A percentile compares a stretch with the other conserved stretches of the same genome.
Conservation (phyloP, 2,113 vertebrate species). For the Carlito syrichta region DNA sequence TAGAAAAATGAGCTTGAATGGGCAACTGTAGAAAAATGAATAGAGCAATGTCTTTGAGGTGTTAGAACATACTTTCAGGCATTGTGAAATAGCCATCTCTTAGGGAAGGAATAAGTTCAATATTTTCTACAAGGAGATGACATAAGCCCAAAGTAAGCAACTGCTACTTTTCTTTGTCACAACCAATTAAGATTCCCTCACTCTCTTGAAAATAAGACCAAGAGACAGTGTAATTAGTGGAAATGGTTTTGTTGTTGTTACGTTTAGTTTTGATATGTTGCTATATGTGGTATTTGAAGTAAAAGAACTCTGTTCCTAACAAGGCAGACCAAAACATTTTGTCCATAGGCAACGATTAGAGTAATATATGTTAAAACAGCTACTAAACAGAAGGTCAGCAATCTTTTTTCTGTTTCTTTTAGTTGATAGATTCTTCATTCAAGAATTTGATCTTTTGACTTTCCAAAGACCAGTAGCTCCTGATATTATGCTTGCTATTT, state of each 20-base stretch:
- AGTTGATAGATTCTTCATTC: conserved; percentile 16
- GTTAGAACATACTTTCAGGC: neutral
- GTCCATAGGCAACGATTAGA: neutral
- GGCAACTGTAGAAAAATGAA: neutral
- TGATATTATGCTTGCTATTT: neutral
- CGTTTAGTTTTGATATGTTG: neutral
- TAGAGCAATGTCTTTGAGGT: conserved; percentile 6
- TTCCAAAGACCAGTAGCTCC: neutral
- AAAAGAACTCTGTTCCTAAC: neutral
- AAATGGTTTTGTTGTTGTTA: neutral
- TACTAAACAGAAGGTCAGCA: neutral
- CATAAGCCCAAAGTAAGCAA: neutral
- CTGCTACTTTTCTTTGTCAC: neutral
- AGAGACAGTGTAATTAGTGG: neutral
- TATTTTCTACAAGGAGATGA: neutral
- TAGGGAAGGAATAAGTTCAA: neutral
- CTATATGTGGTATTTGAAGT: neutral
- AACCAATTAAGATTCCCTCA: neutral
- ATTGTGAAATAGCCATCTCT: neutral
- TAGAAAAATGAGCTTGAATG: conserved; percentile 1
- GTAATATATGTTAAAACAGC: neutral
- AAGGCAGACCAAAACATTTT: neutral
- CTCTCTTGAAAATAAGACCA: neutral
- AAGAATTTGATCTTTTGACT: neutral
- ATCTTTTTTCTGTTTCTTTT: conserved; percentile 15